A percentile compares a stretch with the other conserved stretches of the same genome.
These are phyloP conservation scores for Brachirus orientalis DNA, from an alignment of 2,113 vertebrate species.

Conservation along the genomic window DNA sequence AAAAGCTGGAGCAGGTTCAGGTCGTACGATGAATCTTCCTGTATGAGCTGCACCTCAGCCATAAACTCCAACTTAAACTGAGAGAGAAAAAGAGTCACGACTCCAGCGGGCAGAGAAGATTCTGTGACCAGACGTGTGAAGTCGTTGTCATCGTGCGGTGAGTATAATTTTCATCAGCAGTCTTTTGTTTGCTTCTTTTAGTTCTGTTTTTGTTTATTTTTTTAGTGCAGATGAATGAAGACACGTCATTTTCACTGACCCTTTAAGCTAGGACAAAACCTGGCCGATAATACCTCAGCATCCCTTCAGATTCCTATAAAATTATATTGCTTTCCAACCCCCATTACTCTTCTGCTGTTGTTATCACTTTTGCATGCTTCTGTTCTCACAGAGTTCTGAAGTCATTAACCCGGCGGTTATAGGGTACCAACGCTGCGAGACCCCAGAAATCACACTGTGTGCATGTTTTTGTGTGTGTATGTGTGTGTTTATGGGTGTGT, in stretches of 20 bases:
- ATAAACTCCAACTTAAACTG: neutral
- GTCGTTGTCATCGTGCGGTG: neutral
- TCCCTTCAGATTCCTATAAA: constrained; percentile 2
- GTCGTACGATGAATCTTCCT: neutral
- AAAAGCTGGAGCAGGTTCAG: neutral
- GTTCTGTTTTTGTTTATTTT: constrained; percentile 10
- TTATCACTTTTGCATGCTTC: constrained; percentile 45
- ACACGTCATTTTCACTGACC: neutral
- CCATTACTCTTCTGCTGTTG: constrained; percentile 38
- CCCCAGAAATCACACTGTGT: constrained; percentile 27
- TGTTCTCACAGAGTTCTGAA: constrained; percentile 43
- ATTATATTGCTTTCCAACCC: constrained; percentile 15
- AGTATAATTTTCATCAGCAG: neutral
- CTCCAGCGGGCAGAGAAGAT: neutral
- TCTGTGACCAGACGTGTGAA: too few species aligned
- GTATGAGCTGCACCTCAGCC: neutral
- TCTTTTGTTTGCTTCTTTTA: constrained; percentile 2
- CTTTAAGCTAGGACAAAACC: neutral
- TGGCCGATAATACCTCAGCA: neutral
- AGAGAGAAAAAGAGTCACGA: neutral
- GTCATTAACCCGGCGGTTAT: constrained; percentile 61
- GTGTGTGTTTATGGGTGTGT: constrained; percentile 25
- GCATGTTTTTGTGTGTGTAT: constrained; percentile 18
- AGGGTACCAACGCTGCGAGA: constrained; percentile 35
- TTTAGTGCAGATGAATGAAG: neutral